Evolutionary conservation across 2,113 vertebrate species (phyloP).

Genomic region (Bostrychus sinensis): DNA sequence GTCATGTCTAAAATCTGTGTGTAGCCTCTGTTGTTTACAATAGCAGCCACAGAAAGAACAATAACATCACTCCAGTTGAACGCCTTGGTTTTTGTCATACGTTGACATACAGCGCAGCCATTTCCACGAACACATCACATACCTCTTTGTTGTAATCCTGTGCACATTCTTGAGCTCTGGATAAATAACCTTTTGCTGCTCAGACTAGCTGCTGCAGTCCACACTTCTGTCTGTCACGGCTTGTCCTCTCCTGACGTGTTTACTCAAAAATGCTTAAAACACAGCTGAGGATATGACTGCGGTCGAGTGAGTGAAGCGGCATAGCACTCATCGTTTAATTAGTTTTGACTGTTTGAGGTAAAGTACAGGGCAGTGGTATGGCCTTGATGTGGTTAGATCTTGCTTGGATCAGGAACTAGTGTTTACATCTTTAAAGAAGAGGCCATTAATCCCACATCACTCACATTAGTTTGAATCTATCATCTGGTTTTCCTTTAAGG

Average conservation of each 20-base stretch:
- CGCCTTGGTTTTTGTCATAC: slow-evolving; percentile 10
- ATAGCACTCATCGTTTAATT: slow-evolving; percentile 42
- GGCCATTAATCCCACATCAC: slow-evolving; percentile 45
- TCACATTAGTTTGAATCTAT: slow-evolving; percentile 36
- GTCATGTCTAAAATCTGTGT: too few relatives aligned
- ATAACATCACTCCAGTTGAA: slow-evolving; percentile 26
- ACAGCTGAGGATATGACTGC: slow-evolving; percentile 14
- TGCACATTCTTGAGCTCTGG: slow-evolving; percentile 23
- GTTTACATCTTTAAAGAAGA: slow-evolving; percentile 49
- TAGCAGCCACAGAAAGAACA: slow-evolving; percentile 7
- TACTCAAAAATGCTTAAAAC: slow-evolving; percentile 26
- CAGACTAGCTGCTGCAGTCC: slow-evolving; percentile 24
- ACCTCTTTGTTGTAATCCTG: slow-evolving; percentile 17
- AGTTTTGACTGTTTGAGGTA: slow-evolving; percentile 20
- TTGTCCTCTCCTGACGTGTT: slow-evolving; percentile 24
- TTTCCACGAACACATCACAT: slow-evolving; percentile 10
- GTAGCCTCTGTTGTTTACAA: too few relatives aligned
- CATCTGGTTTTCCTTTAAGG: slow-evolving; percentile 51
- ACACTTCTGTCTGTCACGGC: slow-evolving; percentile 30
- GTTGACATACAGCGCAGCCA: slow-evolving; percentile 23
- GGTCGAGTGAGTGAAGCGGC: slow-evolving; percentile 3
- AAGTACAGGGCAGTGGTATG: slow-evolving; percentile 11
- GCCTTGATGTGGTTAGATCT: slow-evolving; percentile 49
- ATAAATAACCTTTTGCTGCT: slow-evolving; percentile 19
- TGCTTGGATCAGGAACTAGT: slow-evolving; percentile 49